These are phyloP conservation scores for Nesidiocoris tenuis DNA, from an alignment of 2,888 invertebrate species.

Conservation along the genomic window DNA sequence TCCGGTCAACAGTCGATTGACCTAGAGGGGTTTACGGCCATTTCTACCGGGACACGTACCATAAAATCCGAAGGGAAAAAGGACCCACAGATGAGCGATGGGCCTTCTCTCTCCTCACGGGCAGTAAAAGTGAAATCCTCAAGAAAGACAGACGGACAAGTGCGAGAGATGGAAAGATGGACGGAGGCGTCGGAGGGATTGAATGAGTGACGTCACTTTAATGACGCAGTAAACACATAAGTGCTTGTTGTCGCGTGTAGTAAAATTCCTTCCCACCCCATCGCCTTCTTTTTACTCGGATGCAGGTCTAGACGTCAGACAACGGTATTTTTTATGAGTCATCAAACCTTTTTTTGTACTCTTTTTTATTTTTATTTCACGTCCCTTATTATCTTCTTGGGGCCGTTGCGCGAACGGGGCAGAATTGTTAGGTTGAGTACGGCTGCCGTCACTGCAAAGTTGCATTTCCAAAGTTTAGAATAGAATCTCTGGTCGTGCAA, in stretches of 20 bases:
- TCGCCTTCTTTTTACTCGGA: neutral
- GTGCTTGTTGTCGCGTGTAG: slow-evolving; percentile 39
- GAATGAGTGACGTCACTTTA: slow-evolving; percentile 43
- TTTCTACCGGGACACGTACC: neutral
- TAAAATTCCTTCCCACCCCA: slow-evolving; percentile 26
- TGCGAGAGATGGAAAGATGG: neutral
- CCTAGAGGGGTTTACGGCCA: slow-evolving; percentile 35
- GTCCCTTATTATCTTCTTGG: neutral
- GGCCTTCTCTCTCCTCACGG: neutral
- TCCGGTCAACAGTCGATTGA: slow-evolving; percentile 23
- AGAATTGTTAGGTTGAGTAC: too few relatives aligned
- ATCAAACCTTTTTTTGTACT: slow-evolving; percentile 16
- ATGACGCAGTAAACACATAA: slow-evolving; percentile 43
- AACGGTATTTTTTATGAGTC: slow-evolving; percentile 36
- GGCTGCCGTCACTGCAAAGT: too few relatives aligned
- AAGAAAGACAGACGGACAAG: neutral
- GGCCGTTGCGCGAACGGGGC: too few relatives aligned
- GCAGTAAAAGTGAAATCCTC: slow-evolving; percentile 32
- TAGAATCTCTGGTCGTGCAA: too few relatives aligned
- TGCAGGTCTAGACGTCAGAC: slow-evolving; percentile 37
- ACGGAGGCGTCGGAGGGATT: neutral
- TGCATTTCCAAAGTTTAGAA: too few relatives aligned
- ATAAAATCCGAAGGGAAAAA: slow-evolving; percentile 12
- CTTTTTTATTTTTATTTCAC: slow-evolving; percentile 2
- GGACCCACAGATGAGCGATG: slow-evolving; percentile 17